Percentiles rank a stretch among this genome's conserved stretches.
These are phyloP conservation scores for Nyctalus aviator DNA, from an alignment of 2,797 vertebrate genomes.

Conservation along the genomic window DNA sequence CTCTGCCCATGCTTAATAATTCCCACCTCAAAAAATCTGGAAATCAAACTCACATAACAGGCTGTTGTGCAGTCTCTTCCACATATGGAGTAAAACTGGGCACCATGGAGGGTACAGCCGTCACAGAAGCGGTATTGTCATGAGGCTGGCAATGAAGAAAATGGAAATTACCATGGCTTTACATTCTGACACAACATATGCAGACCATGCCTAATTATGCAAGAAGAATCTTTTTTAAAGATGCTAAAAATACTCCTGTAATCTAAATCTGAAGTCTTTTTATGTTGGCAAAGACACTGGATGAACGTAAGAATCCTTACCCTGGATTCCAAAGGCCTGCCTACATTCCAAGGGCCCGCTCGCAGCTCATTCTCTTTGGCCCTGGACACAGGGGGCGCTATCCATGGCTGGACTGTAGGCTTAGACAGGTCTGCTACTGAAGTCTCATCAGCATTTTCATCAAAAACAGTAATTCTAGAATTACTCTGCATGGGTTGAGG, in stretches of 20 bases:
- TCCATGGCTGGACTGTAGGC: slow-evolving; percentile 89
- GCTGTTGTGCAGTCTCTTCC: slow-evolving; percentile 93
- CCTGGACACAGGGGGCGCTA: slow-evolving; percentile 90
- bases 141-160: slow-evolving; percentile 70
- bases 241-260: slow-evolving; percentile 8
- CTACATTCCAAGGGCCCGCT: slow-evolving; percentile 92
- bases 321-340: slow-evolving; percentile 87
- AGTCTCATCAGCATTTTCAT: slow-evolving; percentile 90
- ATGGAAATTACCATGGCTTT: slow-evolving; percentile 29
- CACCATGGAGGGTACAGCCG: background rate
- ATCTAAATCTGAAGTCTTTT: slow-evolving; percentile 9
- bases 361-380: slow-evolving; percentile 95
- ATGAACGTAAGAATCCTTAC: slow-evolving; percentile 84
- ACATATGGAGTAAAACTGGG: slow-evolving; percentile 94
- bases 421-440: slow-evolving; percentile 82
- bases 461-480: slow-evolving; percentile 90
- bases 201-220: background rate
- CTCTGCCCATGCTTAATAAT: background rate
- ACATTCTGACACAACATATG: background rate
- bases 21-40: background rate
- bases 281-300: background rate
- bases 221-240: slow-evolving; percentile 6
- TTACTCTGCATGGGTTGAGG: slow-evolving; percentile 81
- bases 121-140: background rate
- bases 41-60: slow-evolving; percentile 92